A percentile compares a stretch with the other conserved stretches of the same genome.
Evolutionary conservation across 2,797 vertebrate genomes (phyloP).

Genomic region (Selene dorsalis): DNA sequence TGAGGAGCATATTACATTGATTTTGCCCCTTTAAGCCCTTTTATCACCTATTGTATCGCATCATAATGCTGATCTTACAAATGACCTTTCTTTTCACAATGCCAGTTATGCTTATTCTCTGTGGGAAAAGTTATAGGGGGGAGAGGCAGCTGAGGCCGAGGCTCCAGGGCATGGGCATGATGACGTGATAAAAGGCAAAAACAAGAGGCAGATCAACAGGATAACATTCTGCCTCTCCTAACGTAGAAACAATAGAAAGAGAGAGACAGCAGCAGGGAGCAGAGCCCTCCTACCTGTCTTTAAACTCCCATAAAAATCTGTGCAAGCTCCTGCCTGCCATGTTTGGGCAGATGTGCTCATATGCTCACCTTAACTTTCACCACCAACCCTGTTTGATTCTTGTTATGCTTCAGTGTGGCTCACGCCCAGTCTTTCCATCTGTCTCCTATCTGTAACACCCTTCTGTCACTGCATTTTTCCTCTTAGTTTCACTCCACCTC

Average conservation of each 20-base stretch:
- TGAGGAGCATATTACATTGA: conserved; percentile 55
- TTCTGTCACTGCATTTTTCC: conserved; percentile 18
- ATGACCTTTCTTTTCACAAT: conserved; percentile 49
- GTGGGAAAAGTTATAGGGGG: conserved; percentile 11
- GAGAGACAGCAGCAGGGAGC: conserved; percentile 23
- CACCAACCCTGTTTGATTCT: conserved; percentile 10
- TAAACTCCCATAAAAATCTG: conserved; percentile 40
- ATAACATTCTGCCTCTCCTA: conserved; percentile 29
- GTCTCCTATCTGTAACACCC: conserved; percentile 14
- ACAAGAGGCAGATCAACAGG: conserved; percentile 39
- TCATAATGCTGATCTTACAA: conserved; percentile 51
- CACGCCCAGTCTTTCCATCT: conserved; percentile 50
- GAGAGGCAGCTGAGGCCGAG: conserved; percentile 20
- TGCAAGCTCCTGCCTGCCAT: conserved; percentile 25
- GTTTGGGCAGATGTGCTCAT: conserved; percentile 32
- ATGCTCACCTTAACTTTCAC: conserved; percentile 7
- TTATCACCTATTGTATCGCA: conserved; percentile 42
- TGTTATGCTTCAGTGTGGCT: conserved; percentile 30
- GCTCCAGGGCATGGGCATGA: conserved; percentile 44
- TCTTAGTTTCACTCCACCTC: conserved; percentile 52
- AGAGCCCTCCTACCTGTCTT: conserved; percentile 40
- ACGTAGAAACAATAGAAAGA: conserved; percentile 13
- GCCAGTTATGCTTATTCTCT: conserved; percentile 12
- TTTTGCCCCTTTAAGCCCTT: conserved; percentile 49
- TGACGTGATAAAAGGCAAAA: conserved; percentile 46